Conservation (phyloP, 2,888 invertebrate species). For the Phorcus lineatus region DNA sequence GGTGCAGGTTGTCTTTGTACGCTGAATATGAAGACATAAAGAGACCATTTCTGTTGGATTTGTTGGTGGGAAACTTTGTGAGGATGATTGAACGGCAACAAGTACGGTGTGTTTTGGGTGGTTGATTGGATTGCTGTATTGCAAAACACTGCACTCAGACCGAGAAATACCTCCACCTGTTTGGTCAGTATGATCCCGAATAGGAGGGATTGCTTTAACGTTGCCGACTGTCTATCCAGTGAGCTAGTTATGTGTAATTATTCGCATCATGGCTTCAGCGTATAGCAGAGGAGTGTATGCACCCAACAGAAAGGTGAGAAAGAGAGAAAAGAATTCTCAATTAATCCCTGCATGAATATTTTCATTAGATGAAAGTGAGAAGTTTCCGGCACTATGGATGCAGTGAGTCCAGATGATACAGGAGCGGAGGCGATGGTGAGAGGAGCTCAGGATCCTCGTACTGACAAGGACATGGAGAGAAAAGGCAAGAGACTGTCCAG, state of each 20-base stretch:
- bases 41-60: neutral
- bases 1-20: too few species aligned
- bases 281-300: neutral
- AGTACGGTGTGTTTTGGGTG: neutral
- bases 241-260: neutral
- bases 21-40: too few species aligned
- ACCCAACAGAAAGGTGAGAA: constrained; percentile 12
- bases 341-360: constrained; percentile 11
- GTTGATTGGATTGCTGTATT: neutral
- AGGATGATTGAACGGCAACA: neutral
- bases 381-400: constrained; percentile 2
- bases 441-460: neutral
- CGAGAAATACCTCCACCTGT: neutral
- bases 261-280: neutral
- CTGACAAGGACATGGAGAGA: neutral
- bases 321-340: neutral
- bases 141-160: neutral
- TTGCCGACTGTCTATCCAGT: neutral
- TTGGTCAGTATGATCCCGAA: neutral
- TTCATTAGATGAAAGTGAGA: neutral
- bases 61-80: neutral
- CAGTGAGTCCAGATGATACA: neutral
- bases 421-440: neutral
- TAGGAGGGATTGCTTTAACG: neutral
- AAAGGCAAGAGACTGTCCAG: neutral